Base-by-base conservation (phyloP, 2,888 invertebrate genomes). In the Chrysina gloriosa region DNA sequence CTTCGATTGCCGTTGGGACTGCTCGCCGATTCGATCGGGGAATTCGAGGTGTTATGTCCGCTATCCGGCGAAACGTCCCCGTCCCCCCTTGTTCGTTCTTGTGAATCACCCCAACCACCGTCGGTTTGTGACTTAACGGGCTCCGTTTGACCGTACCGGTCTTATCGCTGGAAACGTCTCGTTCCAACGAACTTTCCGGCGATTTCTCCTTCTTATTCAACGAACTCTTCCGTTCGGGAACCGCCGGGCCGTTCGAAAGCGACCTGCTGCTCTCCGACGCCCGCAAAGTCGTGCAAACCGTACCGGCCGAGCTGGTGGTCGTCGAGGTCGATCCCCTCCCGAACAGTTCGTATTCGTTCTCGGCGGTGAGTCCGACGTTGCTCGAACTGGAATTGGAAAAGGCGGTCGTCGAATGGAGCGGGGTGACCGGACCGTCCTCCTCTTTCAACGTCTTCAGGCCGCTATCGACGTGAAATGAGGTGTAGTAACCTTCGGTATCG, bases 401-500 rank as follows among this genome's bases (percentile, higher is more conserved):
- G 48, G 91, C 89, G 50, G 87, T 89, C 48, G 90, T 90, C 7
- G 89, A 89, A 79, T 92, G 92, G 78, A 93, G 80, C 1, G 93
- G 92, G 21, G 90, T 91, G 71, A 89, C 88, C 0, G 91, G 91
- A 71, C 90, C 87, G 75, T 91, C 91, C 75, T 88, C 88, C 82
- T 95, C 94, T 78, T 93, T 91, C 9, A 94, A 84, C 0, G 94
- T 93, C 79, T 93, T 93, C 70, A 98, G 83, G 0, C 97, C 97
- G 65, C 96, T 96, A 83, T 98, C 97, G 88, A 95, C 92, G 83
- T 98, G 97, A 86, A 98, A 98, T 16, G 97, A 97, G 0, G 98
- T 98, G 82, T 96, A 98, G 82, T 97, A 98, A 4, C 98, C 98
- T 84, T 98, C 98, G 1, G 96, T 96, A 80, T 98, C 98, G 79